Percentiles rank a stretch among this genome's conserved stretches.
Conservation (phyloP, 2,888 invertebrate species). For the Glyphotaelius pellucidus region DNA sequence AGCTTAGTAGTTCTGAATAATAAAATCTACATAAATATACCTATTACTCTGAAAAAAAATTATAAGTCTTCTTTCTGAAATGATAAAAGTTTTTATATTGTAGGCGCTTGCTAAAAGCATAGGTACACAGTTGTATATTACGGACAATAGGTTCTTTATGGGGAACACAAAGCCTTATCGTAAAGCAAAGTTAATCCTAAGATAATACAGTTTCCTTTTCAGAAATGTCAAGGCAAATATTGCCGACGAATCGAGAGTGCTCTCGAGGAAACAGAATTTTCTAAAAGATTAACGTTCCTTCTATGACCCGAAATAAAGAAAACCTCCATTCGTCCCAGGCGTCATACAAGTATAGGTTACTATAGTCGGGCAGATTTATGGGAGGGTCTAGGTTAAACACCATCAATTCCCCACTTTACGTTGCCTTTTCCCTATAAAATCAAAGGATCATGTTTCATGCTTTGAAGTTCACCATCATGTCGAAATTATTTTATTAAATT, state of each 20-base stretch:
- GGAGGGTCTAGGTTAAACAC: conserved; percentile 56
- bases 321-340: conserved; percentile 45
- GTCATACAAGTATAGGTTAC: conserved; percentile 47
- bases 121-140: neutral
- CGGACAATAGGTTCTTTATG: neutral
- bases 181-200: conserved; percentile 26
- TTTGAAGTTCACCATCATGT: conserved; percentile 18
- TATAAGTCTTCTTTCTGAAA: neutral
- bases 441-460: conserved; percentile 26
- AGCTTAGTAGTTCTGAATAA: neutral
- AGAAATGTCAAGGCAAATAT: conserved; percentile 36
- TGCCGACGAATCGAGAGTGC: conserved; percentile 3
- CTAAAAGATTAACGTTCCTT: conserved; percentile 49
- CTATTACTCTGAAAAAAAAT: neutral
- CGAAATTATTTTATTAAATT: conserved; percentile 14
- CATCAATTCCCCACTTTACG: conserved; percentile 57
- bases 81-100: neutral
- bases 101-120: neutral
- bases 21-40: neutral
- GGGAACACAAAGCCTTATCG: conserved; percentile 7
- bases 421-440: conserved; percentile 40
- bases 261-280: conserved; percentile 35
- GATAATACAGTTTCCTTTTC: conserved; percentile 32
- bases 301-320: conserved; percentile 22
- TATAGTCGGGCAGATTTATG: conserved; percentile 54